Evolutionary conservation across 2,888 invertebrate species (phyloP), one percentile per base, ranked within the genome.

Genomic region (Metellina segmentata): DNA sequence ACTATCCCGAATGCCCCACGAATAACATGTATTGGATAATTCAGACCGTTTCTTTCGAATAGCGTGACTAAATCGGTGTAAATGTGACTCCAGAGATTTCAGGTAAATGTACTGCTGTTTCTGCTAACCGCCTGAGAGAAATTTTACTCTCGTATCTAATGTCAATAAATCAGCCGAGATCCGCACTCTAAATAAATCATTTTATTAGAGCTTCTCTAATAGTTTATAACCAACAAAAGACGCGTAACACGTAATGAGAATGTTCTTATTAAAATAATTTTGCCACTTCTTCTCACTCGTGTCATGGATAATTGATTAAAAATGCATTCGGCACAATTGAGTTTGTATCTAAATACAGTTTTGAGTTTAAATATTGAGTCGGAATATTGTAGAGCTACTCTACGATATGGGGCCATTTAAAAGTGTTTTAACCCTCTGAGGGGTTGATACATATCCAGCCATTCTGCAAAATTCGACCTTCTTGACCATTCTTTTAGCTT

Each of bases 1-100:
- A 74, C 1, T 11, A 7, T 48, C 48, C 8, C 74, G 7, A 9
- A 4, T 34, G 34, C 34, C 34, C 4, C 34, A 34, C 34, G 34
- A 34, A 34, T 34, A 34, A 34, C 34, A 1, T 34, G 4, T 1
- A 1, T 34, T 4, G 34, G 4, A 34, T 34, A 34, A 34, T 34
- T 34, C 34, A 34, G 34, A 34, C 34, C 61, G 16, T 11, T 61
- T 61, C 61, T 78, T 16, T 78, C 49, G 52, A n/a, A 78, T 78
- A 51, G 78, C 74, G 74, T 85, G 74, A 78, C 74, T 13, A 74
- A 74, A 85, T 49, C 20, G 52, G 72, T 11, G 82, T 82, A 34
- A 82, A 82, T 85, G 83, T 53, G 83, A 74, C 83, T 52, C 52
- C n/a, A 16, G 74, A 48, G 75, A 75, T 19, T 74, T 74, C 16